Conservation (phyloP, 2,113 vertebrate species). For the Solenodon paradoxus region DNA sequence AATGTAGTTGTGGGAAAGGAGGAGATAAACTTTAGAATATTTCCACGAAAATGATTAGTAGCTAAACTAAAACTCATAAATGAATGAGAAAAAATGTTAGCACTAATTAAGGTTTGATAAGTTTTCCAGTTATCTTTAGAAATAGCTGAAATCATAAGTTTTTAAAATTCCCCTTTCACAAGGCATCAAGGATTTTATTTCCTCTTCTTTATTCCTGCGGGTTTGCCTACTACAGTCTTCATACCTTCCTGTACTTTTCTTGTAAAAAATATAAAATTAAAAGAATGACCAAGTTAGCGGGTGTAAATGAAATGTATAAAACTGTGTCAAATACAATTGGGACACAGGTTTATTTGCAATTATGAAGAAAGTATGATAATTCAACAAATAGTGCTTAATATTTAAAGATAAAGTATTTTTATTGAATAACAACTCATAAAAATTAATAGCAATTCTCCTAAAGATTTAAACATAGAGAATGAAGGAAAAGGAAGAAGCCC, state of each 20-base stretch:
- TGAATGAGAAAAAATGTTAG: not conserved
- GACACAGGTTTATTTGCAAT: not conserved
- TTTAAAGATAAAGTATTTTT: not conserved
- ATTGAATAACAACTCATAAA: not conserved
- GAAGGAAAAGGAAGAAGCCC: not conserved
- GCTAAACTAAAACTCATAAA: not conserved
- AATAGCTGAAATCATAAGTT: not conserved
- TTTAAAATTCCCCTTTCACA: no score
- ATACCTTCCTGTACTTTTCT: no score
- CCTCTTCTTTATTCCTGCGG: no score
- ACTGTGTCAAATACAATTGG: not conserved
- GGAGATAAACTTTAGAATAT: not conserved
- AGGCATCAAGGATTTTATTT: no score
- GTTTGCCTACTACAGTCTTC: no score
- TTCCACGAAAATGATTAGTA: not conserved
- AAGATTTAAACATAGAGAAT: not conserved
- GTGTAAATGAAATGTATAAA: not conserved
- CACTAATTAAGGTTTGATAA: not conserved
- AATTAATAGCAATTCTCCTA: not conserved
- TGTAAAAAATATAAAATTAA: no score
- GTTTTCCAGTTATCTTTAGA: not conserved
- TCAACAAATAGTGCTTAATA: conserved; percentile 1
- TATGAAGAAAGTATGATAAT: not conserved
- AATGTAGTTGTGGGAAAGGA: not conserved
- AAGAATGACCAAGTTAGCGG: not conserved